Evolutionary conservation across 2,113 vertebrate genomes (phyloP).

Genomic region (Phocoena sinus): DNA sequence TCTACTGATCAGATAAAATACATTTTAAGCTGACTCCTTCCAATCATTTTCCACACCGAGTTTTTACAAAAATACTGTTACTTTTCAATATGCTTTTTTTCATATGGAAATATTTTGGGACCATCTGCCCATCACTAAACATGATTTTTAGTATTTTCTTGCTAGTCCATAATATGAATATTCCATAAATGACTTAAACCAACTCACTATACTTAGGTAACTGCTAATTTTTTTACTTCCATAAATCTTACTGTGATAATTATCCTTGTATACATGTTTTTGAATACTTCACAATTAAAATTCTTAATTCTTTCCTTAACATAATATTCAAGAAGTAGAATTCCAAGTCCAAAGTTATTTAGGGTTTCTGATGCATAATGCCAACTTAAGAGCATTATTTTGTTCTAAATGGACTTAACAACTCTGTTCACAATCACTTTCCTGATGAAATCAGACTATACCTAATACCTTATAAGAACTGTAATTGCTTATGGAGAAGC

Average conservation of each 20-base stretch:
- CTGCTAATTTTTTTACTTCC: neutral
- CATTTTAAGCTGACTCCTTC: neutral
- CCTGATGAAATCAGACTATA: conserved; percentile 6
- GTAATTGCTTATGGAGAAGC: neutral
- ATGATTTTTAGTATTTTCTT: neutral
- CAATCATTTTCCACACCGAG: neutral
- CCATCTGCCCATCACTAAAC: neutral
- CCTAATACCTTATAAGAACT: neutral
- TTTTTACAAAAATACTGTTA: neutral
- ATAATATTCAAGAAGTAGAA: conserved; percentile 12
- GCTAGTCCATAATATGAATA: neutral
- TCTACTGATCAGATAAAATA: neutral
- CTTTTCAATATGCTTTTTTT: conserved; percentile 16
- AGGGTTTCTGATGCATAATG: neutral
- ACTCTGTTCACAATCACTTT: neutral
- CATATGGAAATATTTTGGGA: neutral
- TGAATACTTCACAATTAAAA: neutral
- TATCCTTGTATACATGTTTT: neutral
- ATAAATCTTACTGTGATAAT: neutral
- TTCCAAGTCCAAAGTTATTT: neutral
- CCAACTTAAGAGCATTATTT: neutral
- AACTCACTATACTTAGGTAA: neutral
- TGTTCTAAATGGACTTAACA: neutral
- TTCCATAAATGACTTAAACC: neutral
- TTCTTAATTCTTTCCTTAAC: neutral